Evolutionary conservation across 2,888 invertebrate species (phyloP).

Genomic region (Imbricaverruca yamaguchii): DNA sequence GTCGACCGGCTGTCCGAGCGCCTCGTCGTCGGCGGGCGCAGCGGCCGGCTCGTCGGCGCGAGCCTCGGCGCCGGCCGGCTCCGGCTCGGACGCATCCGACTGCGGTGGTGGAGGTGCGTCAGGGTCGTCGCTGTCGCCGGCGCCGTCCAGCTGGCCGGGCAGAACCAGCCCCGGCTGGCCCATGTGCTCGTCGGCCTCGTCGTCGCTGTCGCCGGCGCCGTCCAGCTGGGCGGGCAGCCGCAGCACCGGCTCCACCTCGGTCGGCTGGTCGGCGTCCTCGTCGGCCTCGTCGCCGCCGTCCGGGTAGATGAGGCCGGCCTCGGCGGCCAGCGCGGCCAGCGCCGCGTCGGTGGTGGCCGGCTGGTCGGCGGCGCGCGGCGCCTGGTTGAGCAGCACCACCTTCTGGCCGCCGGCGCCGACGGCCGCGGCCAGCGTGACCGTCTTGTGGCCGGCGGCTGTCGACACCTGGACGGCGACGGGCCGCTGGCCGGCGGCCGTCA

Average conservation of each 20-base stretch:
- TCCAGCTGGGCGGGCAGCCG: conserved; percentile 15
- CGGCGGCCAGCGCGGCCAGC: conserved; percentile 54
- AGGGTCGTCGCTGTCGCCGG: not conserved
- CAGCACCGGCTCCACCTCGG: not conserved
- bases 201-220: conserved; percentile 18
- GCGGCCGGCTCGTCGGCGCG: not conserved
- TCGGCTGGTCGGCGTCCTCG: conserved; percentile 23
- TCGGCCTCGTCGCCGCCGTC: conserved; percentile 27
- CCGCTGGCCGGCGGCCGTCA: conserved; percentile 30
- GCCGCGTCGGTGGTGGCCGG: conserved; percentile 56
- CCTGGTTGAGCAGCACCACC: conserved; percentile 37
- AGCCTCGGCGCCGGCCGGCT: not conserved
- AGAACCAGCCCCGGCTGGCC: not conserved
- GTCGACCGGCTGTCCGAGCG: not conserved
- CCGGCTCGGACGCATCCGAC: not conserved
- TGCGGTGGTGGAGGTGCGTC: not conserved
- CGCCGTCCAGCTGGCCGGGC: not conserved
- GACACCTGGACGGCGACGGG: conserved; percentile 64
- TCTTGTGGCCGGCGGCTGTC: conserved; percentile 52
- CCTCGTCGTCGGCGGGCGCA: not conserved
- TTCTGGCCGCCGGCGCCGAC: conserved; percentile 25
- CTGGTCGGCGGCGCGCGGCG: conserved; percentile 54
- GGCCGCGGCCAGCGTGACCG: conserved; percentile 52
- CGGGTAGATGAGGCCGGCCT: conserved; percentile 49
- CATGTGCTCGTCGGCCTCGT: not conserved